Percentiles rank a stretch among this genome's conserved stretches.
Conservation (phyloP, 2,888 invertebrate genomes). For the Slavum lentiscoides region DNA sequence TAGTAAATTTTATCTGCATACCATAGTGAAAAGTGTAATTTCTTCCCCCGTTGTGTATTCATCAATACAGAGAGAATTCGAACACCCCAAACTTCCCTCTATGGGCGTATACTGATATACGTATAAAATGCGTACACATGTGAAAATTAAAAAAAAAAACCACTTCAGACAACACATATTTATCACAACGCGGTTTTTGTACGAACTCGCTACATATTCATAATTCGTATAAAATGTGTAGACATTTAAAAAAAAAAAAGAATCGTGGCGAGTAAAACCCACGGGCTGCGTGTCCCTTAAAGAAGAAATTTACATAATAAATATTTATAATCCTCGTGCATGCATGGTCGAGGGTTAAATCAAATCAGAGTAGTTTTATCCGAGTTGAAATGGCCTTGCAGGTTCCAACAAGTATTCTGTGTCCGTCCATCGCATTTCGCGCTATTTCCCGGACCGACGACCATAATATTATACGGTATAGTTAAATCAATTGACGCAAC, state of each 20-base stretch:
- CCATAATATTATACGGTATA: not conserved
- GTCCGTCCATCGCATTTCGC: too few relatives aligned
- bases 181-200: not conserved
- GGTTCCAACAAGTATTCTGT: not conserved
- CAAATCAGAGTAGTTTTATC: conserved; percentile 4
- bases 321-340: conserved; percentile 18
- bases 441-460: not conserved
- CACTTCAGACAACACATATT: not conserved
- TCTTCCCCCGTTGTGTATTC: too few relatives aligned
- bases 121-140: too few relatives aligned
- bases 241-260: not conserved
- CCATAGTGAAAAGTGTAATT: too few relatives aligned
- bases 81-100: too few relatives aligned
- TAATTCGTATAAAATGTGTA: not conserved
- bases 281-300: not conserved
- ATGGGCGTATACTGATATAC: too few relatives aligned
- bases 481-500: not conserved
- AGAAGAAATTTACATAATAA: conserved; percentile 24
- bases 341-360: conserved; percentile 1
- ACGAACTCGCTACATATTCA: not conserved
- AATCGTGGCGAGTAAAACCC: not conserved
- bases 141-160: not conserved
- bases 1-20: too few relatives aligned
- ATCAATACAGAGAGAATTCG: too few relatives aligned
- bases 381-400: not conserved